Base-by-base conservation (phyloP, 2,888 invertebrate species). In the Heliconius cydno region DNA sequence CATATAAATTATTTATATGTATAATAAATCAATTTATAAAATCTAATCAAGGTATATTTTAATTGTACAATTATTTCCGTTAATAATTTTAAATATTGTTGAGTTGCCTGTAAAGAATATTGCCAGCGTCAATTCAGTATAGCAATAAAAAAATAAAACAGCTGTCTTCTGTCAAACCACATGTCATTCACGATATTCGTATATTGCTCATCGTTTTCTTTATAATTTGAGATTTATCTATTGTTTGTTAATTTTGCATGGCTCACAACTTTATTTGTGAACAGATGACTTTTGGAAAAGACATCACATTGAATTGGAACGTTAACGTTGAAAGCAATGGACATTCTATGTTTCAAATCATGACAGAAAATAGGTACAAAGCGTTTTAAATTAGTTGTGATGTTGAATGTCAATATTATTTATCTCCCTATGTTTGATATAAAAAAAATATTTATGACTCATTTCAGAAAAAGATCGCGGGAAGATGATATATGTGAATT, bases 401-500 rank as follows among this genome's bases (percentile, higher is more conserved):
- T 52, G 15, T 41, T 13, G 15, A 70, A 70, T 70, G 15, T 28
- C 25, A 28, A 25, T 70, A 25, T 19, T 28, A 76, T 71, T 57
- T 60, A 28, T 4, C 22, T 60, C 22, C 12, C 5, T 63, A 22
- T 65, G 25, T 75, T 28, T 41, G 10, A 75, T 75, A 22, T 65
- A 9, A 28, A 41, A 25, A 65, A 25, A 65, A 30, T 75, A 41
- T 41, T 10, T 30, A 46, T 28, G 25, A 22, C 25, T 65, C 28
- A 78, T 94, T 95, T 80, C 90, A 98, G 98, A 88, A 98, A 98
- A 95, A 96, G 98, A 84, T 96, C 96, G 75, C 96, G 97, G 81
- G 96, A 96, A 88, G 97, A 98, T 87, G 98, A 98, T 85, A 95
- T 96, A 63, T 96, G 96, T 86, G 98, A 98, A 88, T 98, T 98